These are phyloP conservation scores for Mungos mungo DNA, from an alignment of 2,113 vertebrate genomes.

Conservation along the genomic window DNA sequence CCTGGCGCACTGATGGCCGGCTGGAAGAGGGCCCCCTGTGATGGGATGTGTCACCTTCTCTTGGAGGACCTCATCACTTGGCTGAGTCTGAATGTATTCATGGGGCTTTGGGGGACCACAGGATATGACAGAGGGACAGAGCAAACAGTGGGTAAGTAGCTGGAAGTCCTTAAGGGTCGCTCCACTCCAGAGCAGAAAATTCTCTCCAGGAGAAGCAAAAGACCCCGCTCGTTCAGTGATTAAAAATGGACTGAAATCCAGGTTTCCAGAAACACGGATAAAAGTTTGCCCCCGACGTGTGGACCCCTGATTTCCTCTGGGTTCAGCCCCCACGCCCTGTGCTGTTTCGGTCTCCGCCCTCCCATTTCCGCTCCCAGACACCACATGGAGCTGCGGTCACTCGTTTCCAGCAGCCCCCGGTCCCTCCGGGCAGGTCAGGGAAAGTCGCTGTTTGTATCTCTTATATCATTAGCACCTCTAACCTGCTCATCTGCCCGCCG, in stretches of 20 bases:
- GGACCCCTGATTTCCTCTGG: background rate
- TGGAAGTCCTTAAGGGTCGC: background rate
- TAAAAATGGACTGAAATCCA: background rate
- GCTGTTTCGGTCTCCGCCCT: background rate
- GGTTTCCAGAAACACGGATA: background rate
- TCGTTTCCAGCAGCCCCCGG: background rate
- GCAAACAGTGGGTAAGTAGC: background rate
- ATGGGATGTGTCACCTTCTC: background rate
- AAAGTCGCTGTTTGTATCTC: background rate
- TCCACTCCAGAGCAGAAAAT: background rate
- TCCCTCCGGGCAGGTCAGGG: background rate
- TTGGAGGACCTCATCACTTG: background rate
- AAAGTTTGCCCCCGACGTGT: background rate
- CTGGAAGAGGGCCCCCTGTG: background rate
- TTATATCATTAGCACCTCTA: background rate
- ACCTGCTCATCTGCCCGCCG: background rate
- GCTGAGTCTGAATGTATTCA: background rate
- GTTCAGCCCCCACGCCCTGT: background rate
- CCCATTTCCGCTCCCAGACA: too few relatives aligned
- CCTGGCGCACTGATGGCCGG: rapidly evolving
- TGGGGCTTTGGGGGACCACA: background rate
- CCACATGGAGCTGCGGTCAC: too few relatives aligned
- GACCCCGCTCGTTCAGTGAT: background rate
- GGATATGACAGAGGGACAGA: background rate
- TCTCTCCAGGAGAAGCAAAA: background rate